These are phyloP conservation scores for Manis crassicaudata DNA, from an alignment of 2,797 vertebrate species.

Conservation along the genomic window DNA sequence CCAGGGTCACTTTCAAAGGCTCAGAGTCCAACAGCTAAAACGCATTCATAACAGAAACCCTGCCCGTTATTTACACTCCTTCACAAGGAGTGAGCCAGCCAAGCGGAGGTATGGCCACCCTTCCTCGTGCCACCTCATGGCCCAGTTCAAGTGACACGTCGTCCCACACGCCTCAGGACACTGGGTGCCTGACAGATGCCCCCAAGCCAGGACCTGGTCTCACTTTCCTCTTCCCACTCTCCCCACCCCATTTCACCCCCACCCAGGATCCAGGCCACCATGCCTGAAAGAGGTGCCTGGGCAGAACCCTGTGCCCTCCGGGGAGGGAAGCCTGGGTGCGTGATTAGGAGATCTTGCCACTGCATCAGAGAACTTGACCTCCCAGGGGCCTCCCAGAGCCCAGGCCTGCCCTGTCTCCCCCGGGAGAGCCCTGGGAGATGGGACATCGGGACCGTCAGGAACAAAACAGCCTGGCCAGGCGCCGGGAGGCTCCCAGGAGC, in stretches of 20 bases:
- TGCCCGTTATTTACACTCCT: accelerated
- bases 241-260: background rate
- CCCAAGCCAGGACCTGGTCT: background rate
- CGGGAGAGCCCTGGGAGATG: background rate
- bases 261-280: accelerated
- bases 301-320: too few relatives aligned
- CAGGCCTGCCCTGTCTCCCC: background rate
- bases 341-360: background rate
- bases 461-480: background rate
- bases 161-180: background rate
- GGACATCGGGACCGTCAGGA: background rate
- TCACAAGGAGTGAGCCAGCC: background rate
- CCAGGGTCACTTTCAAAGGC: accelerated
- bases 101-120: too few relatives aligned
- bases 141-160: background rate
- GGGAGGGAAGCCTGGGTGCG: background rate
- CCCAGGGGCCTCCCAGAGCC: background rate
- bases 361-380: accelerated
- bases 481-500: background rate
- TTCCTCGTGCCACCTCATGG: too few relatives aligned
- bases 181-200: accelerated
- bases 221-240: background rate
- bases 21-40: background rate
- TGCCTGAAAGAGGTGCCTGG: accelerated
- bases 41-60: background rate